Base-by-base conservation (phyloP, 64 coral and sea anemone species). In the Montipora foliosa region DNA sequence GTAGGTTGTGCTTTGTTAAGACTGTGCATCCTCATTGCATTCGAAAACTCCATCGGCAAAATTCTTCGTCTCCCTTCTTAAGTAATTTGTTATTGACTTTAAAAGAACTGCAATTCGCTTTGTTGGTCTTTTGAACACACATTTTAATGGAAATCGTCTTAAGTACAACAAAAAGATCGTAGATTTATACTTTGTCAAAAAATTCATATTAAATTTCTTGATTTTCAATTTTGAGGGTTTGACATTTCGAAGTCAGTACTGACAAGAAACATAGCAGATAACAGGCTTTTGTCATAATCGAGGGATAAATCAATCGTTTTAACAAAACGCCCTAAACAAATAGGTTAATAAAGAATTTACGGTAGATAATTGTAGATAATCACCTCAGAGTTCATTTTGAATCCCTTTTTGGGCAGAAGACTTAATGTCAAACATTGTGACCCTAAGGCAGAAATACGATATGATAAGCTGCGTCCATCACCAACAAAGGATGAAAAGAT, bases 241-340 rank as follows among this genome's bases (percentile, higher is more conserved):
- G 64, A 68, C 64, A 68, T 17, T 68, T n/a, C 64, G 17, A 8
- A 17, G 64, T 12, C 64, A 68, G 14, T 55, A 22, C 59, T 81
- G 79, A 82, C 79, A 62, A 25, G 52, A 25, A 61, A 1, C 9
- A 49, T 37, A 82, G 53, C 55, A 61, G 79, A 82, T 82, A 44
- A 62, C 52, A 82, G 29, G 47, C 17, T 47, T 44, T 12, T 50
- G 29, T 62, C 21, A 21, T 61, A 59, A 81, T 81, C 52, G 52
- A 81, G 12, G 19, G 4, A 25, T 52, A 55, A 62, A 62, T 82
- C 79, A 82, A 44, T 19, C 20, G 4, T 24, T 82, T 29, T 44
- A 9, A 53, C 55, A 82, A 7, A 81, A 25, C 59, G 19, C 47
- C 9, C 11, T 59, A 29, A 14, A 81, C 58, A 59, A 37, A 37